Conservation (phyloP, 2,113 vertebrate species). For the Perca flavescens region DNA sequence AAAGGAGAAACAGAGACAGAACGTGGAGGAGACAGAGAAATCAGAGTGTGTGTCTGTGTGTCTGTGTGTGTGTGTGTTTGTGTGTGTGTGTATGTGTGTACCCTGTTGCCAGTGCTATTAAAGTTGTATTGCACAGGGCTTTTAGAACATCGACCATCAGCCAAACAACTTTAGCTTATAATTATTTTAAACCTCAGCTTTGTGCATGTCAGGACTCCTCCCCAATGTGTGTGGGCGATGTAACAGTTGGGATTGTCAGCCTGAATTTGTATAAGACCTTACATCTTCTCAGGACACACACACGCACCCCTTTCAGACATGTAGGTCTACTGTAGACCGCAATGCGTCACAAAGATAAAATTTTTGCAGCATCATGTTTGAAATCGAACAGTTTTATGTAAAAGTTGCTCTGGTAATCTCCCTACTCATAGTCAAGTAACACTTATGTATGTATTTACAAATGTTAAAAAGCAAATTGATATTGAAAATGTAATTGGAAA, state of each 20-base stretch:
- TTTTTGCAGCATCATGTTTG: background rate
- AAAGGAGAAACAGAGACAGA: slow-evolving; percentile 51
- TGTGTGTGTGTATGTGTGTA: slow-evolving; percentile 47
- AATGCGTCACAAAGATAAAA: background rate
- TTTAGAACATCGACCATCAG: slow-evolving; percentile 76
- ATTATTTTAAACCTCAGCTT: slow-evolving; percentile 78
- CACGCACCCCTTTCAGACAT: slow-evolving; percentile 4
- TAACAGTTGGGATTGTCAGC: slow-evolving; percentile 48
- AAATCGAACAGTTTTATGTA: background rate
- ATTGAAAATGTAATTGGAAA: background rate
- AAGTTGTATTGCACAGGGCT: slow-evolving; percentile 78
- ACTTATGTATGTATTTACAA: background rate
- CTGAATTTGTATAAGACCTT: slow-evolving; percentile 44
- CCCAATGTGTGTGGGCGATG: slow-evolving; percentile 21
- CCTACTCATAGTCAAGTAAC: background rate
- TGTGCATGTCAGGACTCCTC: slow-evolving; percentile 58
- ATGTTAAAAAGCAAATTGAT: background rate
- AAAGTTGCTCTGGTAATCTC: background rate
- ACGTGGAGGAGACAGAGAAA: slow-evolving; percentile 65
- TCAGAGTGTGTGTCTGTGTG: slow-evolving; percentile 44
- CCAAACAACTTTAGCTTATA: slow-evolving; percentile 76
- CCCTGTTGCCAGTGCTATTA: slow-evolving; percentile 74
- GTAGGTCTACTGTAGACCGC: background rate
- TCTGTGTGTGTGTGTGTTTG: slow-evolving; percentile 6
- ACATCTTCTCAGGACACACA: slow-evolving; percentile 10